These are phyloP conservation scores for Cotesia vestalis DNA, from an alignment of 1,140 invertebrate genomes.

Conservation along the genomic window DNA sequence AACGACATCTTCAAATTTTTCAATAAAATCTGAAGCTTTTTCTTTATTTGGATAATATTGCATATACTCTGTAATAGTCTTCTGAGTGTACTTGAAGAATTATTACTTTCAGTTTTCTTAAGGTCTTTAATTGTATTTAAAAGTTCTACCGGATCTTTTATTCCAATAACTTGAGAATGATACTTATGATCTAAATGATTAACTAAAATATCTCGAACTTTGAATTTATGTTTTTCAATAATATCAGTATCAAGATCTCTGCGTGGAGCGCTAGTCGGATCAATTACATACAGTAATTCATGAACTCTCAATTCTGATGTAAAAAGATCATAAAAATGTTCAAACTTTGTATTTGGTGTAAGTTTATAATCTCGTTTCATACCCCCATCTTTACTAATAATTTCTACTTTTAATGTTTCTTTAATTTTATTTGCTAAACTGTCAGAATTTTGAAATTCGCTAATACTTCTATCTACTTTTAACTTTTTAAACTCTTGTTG, in stretches of 20 bases:
- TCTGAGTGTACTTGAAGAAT: conserved; percentile 25
- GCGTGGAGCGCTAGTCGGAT: background rate
- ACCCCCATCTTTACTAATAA: conserved; percentile 30
- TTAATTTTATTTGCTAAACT: conserved; percentile 32
- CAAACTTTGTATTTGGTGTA: conserved; percentile 31
- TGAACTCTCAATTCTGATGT: conserved; percentile 31
- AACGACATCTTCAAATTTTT: background rate
- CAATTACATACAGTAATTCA: conserved; percentile 37
- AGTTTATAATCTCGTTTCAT: conserved; percentile 37
- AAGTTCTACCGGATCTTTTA: conserved; percentile 35
- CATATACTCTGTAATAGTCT: conserved; percentile 30
- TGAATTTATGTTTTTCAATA: conserved; percentile 37
- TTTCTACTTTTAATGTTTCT: conserved; percentile 37
- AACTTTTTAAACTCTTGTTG: conserved; percentile 5
- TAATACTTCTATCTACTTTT: conserved; percentile 5
- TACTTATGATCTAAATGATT: conserved; percentile 34
- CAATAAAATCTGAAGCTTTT: conserved; percentile 3
- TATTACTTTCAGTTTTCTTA: conserved; percentile 30
- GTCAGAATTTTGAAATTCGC: conserved; percentile 8
- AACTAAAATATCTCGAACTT: conserved; percentile 37
- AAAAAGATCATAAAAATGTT: conserved; percentile 40
- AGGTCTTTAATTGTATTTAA: conserved; percentile 36
- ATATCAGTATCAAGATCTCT: conserved; percentile 14
- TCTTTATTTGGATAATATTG: conserved; percentile 27
- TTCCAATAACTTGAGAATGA: conserved; percentile 31